Percentiles rank a stretch among this genome's conserved stretches.
These are phyloP conservation scores for Tiphia femorata DNA, from an alignment of 2,888 invertebrate genomes.

Conservation along the genomic window DNA sequence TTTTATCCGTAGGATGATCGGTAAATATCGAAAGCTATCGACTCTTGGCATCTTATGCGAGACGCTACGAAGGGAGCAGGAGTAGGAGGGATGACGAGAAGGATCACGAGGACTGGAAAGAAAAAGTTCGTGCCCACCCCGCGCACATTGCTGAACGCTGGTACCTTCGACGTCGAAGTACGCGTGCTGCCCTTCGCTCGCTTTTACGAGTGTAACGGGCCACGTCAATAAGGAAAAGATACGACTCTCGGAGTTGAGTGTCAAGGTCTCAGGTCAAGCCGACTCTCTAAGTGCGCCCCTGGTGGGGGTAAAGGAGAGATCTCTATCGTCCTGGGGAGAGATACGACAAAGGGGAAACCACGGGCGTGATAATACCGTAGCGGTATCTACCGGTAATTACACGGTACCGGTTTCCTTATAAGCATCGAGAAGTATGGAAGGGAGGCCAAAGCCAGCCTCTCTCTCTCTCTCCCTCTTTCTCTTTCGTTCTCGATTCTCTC, in stretches of 20 bases:
- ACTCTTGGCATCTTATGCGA: no score
- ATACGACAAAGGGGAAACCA: constrained; percentile 20
- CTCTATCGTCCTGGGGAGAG: constrained; percentile 2
- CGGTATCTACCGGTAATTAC: constrained; percentile 44
- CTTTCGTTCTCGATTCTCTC: no score
- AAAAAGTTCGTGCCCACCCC: no score
- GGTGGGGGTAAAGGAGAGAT: constrained; percentile 1
- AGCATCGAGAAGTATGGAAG: constrained; percentile 19
- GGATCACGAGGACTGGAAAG: no score
- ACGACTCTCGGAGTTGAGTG: constrained; percentile 11
- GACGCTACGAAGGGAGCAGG: no score
- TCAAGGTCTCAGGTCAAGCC: constrained; percentile 13
- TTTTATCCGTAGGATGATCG: no score
- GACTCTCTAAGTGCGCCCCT: constrained; percentile 13
- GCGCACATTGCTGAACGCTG: no score
- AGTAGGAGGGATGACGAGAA: no score
- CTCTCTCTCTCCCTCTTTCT: background rate
- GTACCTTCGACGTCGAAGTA: constrained; percentile 6
- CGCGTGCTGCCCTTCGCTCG: constrained; percentile 6
- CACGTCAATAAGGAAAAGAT: constrained; percentile 11
- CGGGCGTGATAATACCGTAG: constrained; percentile 38
- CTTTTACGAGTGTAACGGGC: constrained; percentile 28
- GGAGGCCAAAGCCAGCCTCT: constrained; percentile 4
- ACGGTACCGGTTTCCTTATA: constrained; percentile 39
- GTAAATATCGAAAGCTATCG: no score